Base-by-base conservation (phyloP, 2,888 invertebrate species). In the Lampropteryx suffumata region DNA sequence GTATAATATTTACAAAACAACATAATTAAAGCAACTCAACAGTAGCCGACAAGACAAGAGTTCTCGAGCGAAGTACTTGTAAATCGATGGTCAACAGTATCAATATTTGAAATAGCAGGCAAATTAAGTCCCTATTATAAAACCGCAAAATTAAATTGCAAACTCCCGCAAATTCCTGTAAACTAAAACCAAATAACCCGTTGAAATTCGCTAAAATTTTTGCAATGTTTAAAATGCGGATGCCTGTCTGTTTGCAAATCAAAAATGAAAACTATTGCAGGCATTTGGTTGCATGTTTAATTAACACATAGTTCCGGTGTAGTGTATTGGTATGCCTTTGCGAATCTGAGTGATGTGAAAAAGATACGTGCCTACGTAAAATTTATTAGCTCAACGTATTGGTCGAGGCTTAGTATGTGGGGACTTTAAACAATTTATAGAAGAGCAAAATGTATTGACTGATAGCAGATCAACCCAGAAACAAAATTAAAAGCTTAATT, bases 231-330 rank as follows among this genome's bases (percentile, higher is more conserved):
- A 21, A 42, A 51, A 50, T 55, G 47, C 46, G 43, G 35, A 43
- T 36, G 29, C 35, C 12, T 55, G 45, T 53, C 41, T 40, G 50
- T 56, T 52, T 33, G 17, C 41, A 47, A 40, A 59, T 57, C 51
- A 55, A 57, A 46, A 49, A 57, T 45, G 55, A 42, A 42, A 49
- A 50, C 39, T 53, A 56, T 58, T 42, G 45, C 39, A 41, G 54
- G 53, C 53, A 61, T 59, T 59, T 57, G 41, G 45, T 49, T 57
- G 47, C 37, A 53, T 57, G 51, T 61, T 57, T 55, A 57, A 57
- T 61, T 55, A 57, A 45, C 53, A 52, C 42, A 55, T 51, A 51
- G 42, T 55, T 61, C 47, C 52, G 45, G 52, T 35, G 26, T 30
- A 29, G 52, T 48, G 37, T 48, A 57, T 60, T 60, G 55, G 55